Evolutionary conservation across 2,113 vertebrate species (phyloP).

Genomic region (Sakesphorus luctuosus): DNA sequence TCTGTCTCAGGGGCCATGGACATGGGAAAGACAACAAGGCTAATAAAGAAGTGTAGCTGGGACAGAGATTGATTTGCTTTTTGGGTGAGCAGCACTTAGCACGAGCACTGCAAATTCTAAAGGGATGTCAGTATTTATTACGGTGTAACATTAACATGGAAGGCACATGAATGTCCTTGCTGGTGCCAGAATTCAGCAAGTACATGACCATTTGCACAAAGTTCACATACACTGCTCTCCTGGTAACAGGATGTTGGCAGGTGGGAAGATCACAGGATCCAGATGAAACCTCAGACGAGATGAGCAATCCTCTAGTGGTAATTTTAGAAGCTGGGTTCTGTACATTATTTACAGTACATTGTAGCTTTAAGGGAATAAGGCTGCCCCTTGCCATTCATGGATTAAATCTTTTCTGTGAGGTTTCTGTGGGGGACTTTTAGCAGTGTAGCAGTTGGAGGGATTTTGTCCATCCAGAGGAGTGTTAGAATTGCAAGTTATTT

Average conservation of each 20-base stretch:
- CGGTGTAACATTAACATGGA: background rate
- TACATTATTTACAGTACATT: conserved; percentile 62
- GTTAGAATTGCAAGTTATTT: background rate
- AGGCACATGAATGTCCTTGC: background rate
- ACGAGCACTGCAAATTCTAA: background rate
- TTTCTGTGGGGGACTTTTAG: background rate
- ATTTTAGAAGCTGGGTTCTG: conserved; percentile 65
- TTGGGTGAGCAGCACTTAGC: background rate
- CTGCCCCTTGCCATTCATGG: background rate
- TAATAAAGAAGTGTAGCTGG: background rate
- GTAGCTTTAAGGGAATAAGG: conserved; percentile 16
- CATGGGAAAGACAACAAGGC: background rate
- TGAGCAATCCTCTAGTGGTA: conserved; percentile 29
- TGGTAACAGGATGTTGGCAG: conserved; percentile 65
- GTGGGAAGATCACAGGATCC: conserved; percentile 60
- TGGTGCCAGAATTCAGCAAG: conserved; percentile 31
- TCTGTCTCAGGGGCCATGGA: background rate
- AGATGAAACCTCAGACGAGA: conserved; percentile 38
- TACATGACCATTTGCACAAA: conserved; percentile 48
- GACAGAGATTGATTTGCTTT: background rate
- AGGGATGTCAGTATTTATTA: conserved; percentile 1
- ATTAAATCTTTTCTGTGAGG: background rate
- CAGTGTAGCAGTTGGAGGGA: background rate
- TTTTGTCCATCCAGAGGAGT: background rate
- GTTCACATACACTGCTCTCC: conserved; percentile 5